Percentiles rank a stretch among this genome's conserved stretches.
Conservation (phyloP, 2,888 invertebrate genomes). For the Sinotaia quadrata region DNA sequence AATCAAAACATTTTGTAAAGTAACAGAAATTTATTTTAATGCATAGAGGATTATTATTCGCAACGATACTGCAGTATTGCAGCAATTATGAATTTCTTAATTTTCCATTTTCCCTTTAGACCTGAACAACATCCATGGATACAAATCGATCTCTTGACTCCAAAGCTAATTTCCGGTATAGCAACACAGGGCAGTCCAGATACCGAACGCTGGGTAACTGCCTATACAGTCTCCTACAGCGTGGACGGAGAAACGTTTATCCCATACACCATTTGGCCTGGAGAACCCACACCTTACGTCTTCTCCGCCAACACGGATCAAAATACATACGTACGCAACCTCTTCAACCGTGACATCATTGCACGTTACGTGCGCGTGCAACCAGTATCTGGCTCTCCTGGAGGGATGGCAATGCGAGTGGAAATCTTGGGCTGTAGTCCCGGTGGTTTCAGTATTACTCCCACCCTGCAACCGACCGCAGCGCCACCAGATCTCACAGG, state of each 20-base stretch:
- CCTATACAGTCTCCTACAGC: conserved; percentile 50
- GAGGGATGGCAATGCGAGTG: conserved; percentile 48
- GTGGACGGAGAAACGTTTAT: conserved; percentile 52
- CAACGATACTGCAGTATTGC: too few species aligned
- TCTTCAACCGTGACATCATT: conserved; percentile 58
- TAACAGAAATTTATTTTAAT: too few species aligned
- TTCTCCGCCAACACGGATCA: conserved; percentile 53
- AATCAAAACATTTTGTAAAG: too few species aligned
- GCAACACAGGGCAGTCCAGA: conserved; percentile 56
- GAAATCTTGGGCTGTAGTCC: conserved; percentile 59
- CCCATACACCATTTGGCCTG: conserved; percentile 48
- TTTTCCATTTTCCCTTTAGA: too few species aligned
- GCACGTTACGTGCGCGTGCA: conserved; percentile 55
- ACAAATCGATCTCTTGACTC: conserved; percentile 51
- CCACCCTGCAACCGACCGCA: conserved; percentile 32
- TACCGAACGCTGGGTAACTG: conserved; percentile 47
- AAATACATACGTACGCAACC: conserved; percentile 45
- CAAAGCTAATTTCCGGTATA: conserved; percentile 56
- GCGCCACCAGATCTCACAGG: conserved; percentile 20
- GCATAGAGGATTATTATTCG: too few species aligned
- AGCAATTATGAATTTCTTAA: too few species aligned
- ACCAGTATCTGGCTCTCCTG: conserved; percentile 42
- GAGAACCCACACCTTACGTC: conserved; percentile 40
- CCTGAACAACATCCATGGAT: conserved; percentile 51
- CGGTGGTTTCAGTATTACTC: conserved; percentile 32